phyloP scores from a whole-genome alignment of 1,140 invertebrate species.

The Gerris buenoi region DNA sequence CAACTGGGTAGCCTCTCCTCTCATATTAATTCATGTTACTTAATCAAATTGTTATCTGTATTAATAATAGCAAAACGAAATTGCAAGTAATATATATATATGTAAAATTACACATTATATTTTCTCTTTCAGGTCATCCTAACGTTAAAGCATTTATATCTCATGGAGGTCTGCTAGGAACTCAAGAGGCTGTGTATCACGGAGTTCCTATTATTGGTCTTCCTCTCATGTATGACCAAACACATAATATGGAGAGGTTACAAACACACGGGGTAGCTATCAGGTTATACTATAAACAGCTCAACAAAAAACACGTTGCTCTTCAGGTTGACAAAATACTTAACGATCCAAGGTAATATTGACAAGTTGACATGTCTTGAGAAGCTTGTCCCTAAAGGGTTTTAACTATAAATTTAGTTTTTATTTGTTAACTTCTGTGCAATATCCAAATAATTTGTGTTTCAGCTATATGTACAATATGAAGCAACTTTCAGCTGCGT shows the following conservation, averaged over 20 bases:
- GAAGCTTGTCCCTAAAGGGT: no score
- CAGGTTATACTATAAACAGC: not conserved
- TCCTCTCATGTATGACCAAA: conserved; percentile 34
- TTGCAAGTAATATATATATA: no score
- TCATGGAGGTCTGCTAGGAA: conserved; percentile 33
- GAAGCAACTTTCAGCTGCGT: not conserved
- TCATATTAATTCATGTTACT: no score
- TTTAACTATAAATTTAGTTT: no score
- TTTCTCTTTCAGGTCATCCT: conserved; percentile 23
- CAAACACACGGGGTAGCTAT: not conserved
- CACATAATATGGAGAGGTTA: conserved; percentile 2
- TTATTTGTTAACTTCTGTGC: no score
- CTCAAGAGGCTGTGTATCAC: conserved; percentile 32
- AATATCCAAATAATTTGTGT: no score
- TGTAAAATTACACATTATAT: not conserved
- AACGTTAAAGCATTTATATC: conserved; percentile 27
- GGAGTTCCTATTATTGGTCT: conserved; percentile 34
- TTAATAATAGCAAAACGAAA: no score
- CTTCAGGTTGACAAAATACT: not conserved
- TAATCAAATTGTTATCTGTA: no score
- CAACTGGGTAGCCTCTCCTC: no score
- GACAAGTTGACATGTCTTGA: no score
- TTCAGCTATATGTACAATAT: not conserved
- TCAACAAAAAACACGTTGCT: not conserved
- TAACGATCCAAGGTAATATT: not conserved